Conservation (phyloP, 2,113 vertebrate species). For the Hypocryptadius cinnamomeus region DNA sequence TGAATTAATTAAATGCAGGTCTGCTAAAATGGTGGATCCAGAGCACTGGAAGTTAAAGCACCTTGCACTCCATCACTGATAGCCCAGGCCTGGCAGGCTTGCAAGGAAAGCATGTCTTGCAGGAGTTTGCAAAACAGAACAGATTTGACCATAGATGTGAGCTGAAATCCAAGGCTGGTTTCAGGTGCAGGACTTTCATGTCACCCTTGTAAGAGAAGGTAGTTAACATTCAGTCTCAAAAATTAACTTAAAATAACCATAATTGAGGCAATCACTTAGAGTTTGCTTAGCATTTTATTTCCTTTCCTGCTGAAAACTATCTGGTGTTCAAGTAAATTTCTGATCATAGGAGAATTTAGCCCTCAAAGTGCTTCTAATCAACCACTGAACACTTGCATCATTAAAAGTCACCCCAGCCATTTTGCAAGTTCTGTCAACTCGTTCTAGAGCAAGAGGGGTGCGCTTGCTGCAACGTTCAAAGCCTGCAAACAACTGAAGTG, state of each 20-base stretch:
- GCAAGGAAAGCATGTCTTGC: neutral
- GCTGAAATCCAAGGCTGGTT: neutral
- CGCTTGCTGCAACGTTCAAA: slow-evolving; percentile 41
- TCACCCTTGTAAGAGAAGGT: neutral
- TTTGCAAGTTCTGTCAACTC: slow-evolving; percentile 25
- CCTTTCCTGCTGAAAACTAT: slow-evolving; percentile 32
- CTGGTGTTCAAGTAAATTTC: slow-evolving; percentile 46
- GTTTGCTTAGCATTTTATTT: slow-evolving; percentile 27
- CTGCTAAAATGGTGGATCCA: neutral
- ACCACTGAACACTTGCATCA: slow-evolving; percentile 39
- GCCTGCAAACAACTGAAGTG: slow-evolving; percentile 57
- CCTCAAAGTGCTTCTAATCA: slow-evolving; percentile 58
- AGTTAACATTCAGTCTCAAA: slow-evolving; percentile 21
- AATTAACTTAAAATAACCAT: slow-evolving; percentile 44
- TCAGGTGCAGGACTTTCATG: neutral
- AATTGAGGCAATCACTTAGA: slow-evolving; percentile 20
- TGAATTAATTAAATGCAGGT: neutral
- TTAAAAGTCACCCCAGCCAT: slow-evolving; percentile 53
- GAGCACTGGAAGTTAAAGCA: neutral
- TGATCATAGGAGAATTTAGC: slow-evolving; percentile 52
- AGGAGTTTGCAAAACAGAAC: neutral
- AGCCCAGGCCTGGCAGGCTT: neutral
- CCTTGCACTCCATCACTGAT: neutral
- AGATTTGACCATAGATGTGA: neutral
- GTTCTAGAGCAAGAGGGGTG: neutral